Conservation (phyloP, 1,140 invertebrate species). For the Gonioctena quinquepunctata region DNA sequence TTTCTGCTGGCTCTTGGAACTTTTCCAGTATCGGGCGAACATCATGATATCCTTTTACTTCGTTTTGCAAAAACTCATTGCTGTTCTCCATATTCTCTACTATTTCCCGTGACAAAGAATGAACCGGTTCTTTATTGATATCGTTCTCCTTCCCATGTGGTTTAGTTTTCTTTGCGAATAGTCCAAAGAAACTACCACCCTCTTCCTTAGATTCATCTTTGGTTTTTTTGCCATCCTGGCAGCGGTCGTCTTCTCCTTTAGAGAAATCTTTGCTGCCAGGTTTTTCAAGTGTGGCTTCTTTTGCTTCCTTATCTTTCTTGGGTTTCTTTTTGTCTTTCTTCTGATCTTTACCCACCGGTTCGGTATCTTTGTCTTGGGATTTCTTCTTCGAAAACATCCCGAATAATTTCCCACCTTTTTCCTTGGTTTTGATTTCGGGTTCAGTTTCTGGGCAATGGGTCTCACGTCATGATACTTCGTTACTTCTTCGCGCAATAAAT, state of each 20-base stretch:
- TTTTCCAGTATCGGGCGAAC: not conserved
- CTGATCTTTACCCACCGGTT: not conserved
- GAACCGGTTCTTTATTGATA: not conserved
- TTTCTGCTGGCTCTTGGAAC: not conserved
- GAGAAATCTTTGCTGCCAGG: conserved; percentile 38
- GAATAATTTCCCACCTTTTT: conserved; percentile 27
- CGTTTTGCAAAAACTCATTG: conserved; percentile 34
- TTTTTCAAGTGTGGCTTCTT: not conserved
- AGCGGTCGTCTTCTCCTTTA: conserved; percentile 38
- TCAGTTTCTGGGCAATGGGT: not conserved
- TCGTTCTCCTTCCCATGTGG: conserved; percentile 23
- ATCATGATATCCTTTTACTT: conserved; percentile 36
- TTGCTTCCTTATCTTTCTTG: conserved; percentile 5
- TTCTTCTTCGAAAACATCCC: conserved; percentile 34
- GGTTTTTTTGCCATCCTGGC: conserved; percentile 25
- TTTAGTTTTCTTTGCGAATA: conserved; percentile 35
- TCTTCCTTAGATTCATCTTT: conserved; percentile 1
- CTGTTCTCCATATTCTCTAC: conserved; percentile 20
- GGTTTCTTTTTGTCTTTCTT: conserved; percentile 7
- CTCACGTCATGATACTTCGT: conserved; percentile 30
- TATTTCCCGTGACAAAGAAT: not conserved
- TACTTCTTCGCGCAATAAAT: conserved; percentile 31
- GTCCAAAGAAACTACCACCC: conserved; percentile 35
- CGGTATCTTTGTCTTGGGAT: conserved; percentile 27
- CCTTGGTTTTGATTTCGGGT: not conserved